phyloP scores from a whole-genome alignment of 1,140 invertebrate species.

The Eciton burchellii region DNA sequence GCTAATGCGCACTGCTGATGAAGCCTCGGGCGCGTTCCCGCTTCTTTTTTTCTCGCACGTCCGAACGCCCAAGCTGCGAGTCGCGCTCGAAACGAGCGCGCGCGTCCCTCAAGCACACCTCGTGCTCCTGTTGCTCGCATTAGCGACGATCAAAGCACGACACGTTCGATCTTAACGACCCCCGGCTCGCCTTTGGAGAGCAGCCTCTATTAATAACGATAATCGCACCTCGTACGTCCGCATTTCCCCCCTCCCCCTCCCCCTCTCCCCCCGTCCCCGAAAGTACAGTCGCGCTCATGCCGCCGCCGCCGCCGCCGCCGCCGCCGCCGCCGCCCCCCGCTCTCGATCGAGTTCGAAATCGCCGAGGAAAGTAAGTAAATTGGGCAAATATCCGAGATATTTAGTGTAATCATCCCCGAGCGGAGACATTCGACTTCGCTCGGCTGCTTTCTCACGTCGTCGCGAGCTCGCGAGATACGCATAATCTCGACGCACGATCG shows the following conservation, averaged over 20 bases:
- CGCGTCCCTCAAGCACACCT: not conserved
- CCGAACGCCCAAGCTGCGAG: not conserved
- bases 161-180: conserved; percentile 43
- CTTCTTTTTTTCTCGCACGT: conserved; percentile 30
- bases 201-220: conserved; percentile 53
- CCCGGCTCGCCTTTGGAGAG: conserved; percentile 33
- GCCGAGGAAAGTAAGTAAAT: too few species aligned
- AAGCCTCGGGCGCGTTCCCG: conserved; percentile 29
- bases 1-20: conserved; percentile 28
- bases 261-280: too few species aligned
- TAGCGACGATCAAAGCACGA: conserved; percentile 50
- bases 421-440: too few species aligned
- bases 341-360: too few species aligned
- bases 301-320: too few species aligned
- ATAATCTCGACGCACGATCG: too few species aligned
- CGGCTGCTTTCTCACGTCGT: too few species aligned
- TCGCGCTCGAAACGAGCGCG: not conserved
- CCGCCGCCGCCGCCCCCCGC: too few species aligned
- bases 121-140: conserved; percentile 27
- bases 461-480: too few species aligned
- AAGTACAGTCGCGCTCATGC: conserved; percentile 47
- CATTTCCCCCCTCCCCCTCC: conserved; percentile 45
- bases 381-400: too few species aligned
- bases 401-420: too few species aligned
- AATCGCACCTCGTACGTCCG: conserved; percentile 20